phyloP scores from a whole-genome alignment of 37 sponge, comb jelly and placozoan species.

The Amphimedon queenslandica region DNA sequence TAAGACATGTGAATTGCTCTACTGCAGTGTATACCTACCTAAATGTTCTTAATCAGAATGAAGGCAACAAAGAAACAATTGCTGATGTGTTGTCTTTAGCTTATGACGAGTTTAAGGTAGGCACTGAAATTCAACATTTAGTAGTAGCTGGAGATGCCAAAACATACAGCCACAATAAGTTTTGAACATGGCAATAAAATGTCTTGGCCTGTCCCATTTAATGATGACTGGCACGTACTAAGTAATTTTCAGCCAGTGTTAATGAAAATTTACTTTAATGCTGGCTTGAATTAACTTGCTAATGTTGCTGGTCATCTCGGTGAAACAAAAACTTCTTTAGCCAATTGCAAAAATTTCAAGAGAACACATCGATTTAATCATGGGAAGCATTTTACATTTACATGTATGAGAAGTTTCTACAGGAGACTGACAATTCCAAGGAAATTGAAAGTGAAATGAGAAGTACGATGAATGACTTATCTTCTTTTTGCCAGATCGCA shows the following conservation, averaged over 20 bases:
- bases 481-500: no score
- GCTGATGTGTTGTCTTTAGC: not conserved
- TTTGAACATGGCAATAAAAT: conserved; percentile 14
- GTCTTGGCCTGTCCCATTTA: conserved; percentile 17
- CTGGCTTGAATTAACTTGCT: conserved; percentile 6
- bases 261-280: conserved; percentile 9
- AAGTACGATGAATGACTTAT: not conserved
- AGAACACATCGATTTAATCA: conserved; percentile 8
- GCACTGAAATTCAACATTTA: not conserved
- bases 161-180: not conserved
- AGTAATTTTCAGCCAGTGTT: conserved; percentile 13
- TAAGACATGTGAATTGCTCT: no score
- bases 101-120: not conserved
- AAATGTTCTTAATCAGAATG: conserved; percentile 7
- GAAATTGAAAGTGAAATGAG: not conserved
- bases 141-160: conserved; percentile 20
- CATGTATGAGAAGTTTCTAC: not conserved
- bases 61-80: conserved; percentile 1
- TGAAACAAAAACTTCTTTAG: not conserved
- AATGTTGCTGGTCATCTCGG: not conserved
- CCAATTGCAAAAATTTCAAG: conserved; percentile 9
- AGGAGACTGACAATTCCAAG: not conserved
- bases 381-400: conserved; percentile 6
- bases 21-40: not conserved
- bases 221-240: conserved; percentile 32